These are phyloP conservation scores for Chionoecetes opilio DNA, from an alignment of 1,140 invertebrate genomes.

Conservation along the genomic window DNA sequence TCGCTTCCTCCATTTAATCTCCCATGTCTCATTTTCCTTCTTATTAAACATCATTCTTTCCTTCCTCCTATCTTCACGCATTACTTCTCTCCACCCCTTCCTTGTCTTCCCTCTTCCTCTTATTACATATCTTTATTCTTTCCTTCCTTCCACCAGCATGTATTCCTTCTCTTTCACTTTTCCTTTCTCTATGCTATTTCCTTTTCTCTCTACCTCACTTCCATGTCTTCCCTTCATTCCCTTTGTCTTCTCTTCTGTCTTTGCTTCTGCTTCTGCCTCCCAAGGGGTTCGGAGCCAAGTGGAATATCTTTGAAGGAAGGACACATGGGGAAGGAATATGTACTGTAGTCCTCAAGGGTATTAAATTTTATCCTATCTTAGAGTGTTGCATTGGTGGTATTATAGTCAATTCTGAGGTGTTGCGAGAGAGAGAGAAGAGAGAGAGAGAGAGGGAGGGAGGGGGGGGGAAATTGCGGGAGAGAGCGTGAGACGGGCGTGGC, in stretches of 20 bases:
- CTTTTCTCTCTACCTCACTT: not conserved
- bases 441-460: not conserved
- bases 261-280: not conserved
- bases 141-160: too few species aligned
- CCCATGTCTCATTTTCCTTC: not conserved
- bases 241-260: not conserved
- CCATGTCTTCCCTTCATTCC: not conserved
- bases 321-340: not conserved
- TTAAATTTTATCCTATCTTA: too few species aligned
- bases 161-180: too few species aligned
- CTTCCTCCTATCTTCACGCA: not conserved
- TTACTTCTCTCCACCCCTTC: not conserved
- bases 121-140: too few species aligned
- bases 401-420: too few species aligned
- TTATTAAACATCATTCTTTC: too few species aligned
- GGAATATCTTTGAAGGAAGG: not conserved
- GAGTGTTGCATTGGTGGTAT: too few species aligned
- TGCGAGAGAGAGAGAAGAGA: constrained; percentile 37
- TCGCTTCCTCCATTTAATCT: not conserved
- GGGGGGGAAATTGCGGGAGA: not conserved
- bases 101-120: not conserved
- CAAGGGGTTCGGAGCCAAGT: not conserved
- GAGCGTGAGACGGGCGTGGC: not conserved
- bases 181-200: too few species aligned
- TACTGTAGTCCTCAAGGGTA: not conserved